Percentiles rank a stretch among this genome's conserved stretches.
Conservation (phyloP, 1,140 invertebrate species). For the Ylistrum balloti region DNA sequence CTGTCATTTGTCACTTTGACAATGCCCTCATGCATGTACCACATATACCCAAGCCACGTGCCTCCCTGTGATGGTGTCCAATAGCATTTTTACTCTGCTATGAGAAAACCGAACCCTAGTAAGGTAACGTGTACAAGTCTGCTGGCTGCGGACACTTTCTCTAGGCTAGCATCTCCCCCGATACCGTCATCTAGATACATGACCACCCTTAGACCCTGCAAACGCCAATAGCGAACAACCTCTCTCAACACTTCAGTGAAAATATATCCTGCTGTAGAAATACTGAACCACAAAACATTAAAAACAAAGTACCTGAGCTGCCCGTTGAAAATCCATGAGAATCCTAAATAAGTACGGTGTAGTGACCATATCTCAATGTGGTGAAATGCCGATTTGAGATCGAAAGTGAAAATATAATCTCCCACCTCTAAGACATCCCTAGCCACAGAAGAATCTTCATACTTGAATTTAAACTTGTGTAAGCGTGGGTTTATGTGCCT, state of each 20-base stretch:
- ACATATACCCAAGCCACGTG: too few relatives aligned
- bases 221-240: constrained; percentile 46
- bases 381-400: constrained; percentile 53
- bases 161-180: neutral
- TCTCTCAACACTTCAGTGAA: constrained; percentile 45
- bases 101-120: too few relatives aligned
- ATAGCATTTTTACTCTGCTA: too few relatives aligned
- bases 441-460: constrained; percentile 38
- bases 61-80: too few relatives aligned
- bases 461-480: constrained; percentile 40
- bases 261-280: constrained; percentile 49
- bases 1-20: too few relatives aligned
- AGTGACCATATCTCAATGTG: constrained; percentile 42
- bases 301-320: constrained; percentile 35
- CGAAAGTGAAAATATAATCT: constrained; percentile 52
- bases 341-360: constrained; percentile 45
- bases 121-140: too few relatives aligned
- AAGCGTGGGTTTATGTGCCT: constrained; percentile 41
- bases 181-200: constrained; percentile 58
- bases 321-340: neutral
- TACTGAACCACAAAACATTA: constrained; percentile 48
- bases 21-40: too few relatives aligned
- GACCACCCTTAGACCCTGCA: constrained; percentile 36
- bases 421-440: constrained; percentile 37
- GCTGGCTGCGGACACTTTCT: too few relatives aligned